phyloP scores from a whole-genome alignment of 2,888 invertebrate genomes.

The Ophion costatus region DNA sequence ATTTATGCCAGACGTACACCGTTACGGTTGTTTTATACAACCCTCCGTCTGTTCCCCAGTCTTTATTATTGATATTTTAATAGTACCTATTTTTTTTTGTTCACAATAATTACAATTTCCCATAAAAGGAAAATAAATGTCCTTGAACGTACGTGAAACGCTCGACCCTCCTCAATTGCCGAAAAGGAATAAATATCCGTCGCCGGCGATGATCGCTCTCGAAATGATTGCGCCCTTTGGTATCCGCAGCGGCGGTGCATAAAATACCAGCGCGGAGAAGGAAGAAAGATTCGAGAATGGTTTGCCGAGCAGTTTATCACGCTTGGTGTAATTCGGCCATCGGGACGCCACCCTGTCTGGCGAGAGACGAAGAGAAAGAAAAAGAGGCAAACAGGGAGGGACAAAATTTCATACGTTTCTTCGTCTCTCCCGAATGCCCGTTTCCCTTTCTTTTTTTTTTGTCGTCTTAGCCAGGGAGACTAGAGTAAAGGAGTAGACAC shows the following conservation, averaged over 20 bases:
- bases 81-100: too few relatives aligned
- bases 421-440: neutral
- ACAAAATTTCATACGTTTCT: slow-evolving; percentile 8
- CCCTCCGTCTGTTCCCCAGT: too few relatives aligned
- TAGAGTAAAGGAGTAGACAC: too few relatives aligned
- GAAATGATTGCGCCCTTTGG: neutral
- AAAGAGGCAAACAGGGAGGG: neutral
- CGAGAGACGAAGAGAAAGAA: neutral
- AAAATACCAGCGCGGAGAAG: neutral
- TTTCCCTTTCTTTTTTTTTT: neutral
- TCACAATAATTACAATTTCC: too few relatives aligned
- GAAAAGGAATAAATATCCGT: neutral
- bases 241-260: neutral
- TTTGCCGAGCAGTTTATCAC: slow-evolving; percentile 27
- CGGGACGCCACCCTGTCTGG: slow-evolving; percentile 57
- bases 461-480: neutral
- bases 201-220: neutral
- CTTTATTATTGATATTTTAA: too few relatives aligned
- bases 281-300: neutral
- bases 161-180: neutral
- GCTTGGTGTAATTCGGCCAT: slow-evolving; percentile 13
- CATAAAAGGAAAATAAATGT: neutral
- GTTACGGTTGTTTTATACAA: too few relatives aligned
- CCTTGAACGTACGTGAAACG: neutral
- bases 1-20: too few relatives aligned